Conservation (phyloP, 2,888 invertebrate species). For the Lepetodrilus schrolli region DNA sequence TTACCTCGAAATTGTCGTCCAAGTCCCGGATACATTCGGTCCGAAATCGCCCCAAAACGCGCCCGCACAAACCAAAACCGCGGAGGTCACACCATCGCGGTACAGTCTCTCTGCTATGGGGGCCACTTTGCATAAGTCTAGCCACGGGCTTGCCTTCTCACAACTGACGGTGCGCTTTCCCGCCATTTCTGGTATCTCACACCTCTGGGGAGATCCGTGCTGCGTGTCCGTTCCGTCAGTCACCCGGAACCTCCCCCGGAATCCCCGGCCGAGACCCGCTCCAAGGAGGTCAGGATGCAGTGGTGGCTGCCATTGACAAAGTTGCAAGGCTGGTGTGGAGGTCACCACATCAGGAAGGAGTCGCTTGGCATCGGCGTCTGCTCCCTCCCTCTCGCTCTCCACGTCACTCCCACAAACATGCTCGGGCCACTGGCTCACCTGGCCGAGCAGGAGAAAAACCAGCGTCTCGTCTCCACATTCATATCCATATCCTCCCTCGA, state of each 20-base stretch:
- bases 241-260: not conserved
- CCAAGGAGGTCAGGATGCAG: not conserved
- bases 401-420: not conserved
- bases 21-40: too few species aligned
- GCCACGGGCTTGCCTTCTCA: constrained; percentile 19
- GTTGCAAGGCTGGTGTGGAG: constrained; percentile 3
- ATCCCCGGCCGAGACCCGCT: not conserved
- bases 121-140: constrained; percentile 27
- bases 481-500: not conserved
- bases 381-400: constrained; percentile 4
- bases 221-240: not conserved
- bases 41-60: not conserved
- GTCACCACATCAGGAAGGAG: constrained; percentile 5
- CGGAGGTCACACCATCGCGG: not conserved
- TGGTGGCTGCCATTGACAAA: constrained; percentile 6
- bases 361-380: constrained; percentile 12
- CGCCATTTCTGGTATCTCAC: constrained; percentile 15
- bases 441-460: not conserved
- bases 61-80: not conserved
- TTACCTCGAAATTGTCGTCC: not conserved
- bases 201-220: not conserved
- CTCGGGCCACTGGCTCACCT: not conserved
- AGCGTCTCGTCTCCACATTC: not conserved
- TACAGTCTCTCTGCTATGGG: not conserved
- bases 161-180: not conserved